Conservation (phyloP, 2,113 vertebrate genomes). For the Rallus limicola region DNA sequence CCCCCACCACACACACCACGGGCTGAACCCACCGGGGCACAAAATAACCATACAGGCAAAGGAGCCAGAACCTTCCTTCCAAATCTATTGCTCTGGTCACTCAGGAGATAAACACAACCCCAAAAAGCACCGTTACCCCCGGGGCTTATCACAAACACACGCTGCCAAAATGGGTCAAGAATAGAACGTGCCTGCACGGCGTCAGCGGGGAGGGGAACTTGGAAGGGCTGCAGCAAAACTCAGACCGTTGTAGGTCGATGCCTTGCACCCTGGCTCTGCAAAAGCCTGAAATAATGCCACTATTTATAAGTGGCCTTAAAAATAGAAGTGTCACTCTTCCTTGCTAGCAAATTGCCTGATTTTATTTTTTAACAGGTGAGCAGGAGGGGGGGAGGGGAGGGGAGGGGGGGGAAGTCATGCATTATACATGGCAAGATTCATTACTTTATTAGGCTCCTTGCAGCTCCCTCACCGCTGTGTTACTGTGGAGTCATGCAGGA, state of each 20-base stretch:
- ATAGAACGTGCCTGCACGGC: not conserved
- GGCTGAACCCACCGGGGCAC: not conserved
- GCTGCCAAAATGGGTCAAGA: constrained; percentile 50
- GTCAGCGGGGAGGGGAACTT: not conserved
- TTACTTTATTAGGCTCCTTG: constrained; percentile 3
- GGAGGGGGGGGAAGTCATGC: not conserved
- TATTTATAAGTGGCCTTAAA: constrained; percentile 13
- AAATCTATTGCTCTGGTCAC: not conserved
- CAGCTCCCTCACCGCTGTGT: not conserved
- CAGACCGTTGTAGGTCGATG: rapidly evolving
- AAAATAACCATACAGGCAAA: not conserved
- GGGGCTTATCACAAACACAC: no score
- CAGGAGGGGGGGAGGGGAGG: not conserved
- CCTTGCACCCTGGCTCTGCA: not conserved
- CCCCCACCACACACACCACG: not conserved
- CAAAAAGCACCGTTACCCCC: not conserved
- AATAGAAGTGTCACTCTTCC: constrained; percentile 7
- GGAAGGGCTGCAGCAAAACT: not conserved
- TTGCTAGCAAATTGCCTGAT: constrained; percentile 48
- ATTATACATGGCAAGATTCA: constrained; percentile 3
- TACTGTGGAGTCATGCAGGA: not conserved
- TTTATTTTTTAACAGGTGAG: not conserved
- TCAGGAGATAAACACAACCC: not conserved
- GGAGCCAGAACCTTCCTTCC: not conserved
- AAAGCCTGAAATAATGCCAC: not conserved